A percentile compares a stretch with the other conserved stretches of the same genome.
Evolutionary conservation across 2,888 invertebrate genomes (phyloP).

Genomic region (Drosophila borealis): DNA sequence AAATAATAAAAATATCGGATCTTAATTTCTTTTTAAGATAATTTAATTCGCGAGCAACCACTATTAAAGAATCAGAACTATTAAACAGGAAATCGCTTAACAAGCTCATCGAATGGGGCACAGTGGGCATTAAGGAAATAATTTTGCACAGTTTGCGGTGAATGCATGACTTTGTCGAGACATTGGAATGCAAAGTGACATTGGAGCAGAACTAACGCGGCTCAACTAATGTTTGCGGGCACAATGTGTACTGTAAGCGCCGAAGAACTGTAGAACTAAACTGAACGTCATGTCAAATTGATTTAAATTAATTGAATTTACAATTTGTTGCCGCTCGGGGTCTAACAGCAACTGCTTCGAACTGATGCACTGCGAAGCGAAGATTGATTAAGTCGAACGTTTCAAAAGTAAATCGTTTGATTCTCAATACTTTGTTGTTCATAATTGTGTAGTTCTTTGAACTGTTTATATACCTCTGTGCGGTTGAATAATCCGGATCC

Average conservation of each 20-base stretch:
- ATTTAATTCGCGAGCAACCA: too few species aligned
- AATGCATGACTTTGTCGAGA: background rate
- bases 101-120: slow-evolving; percentile 4
- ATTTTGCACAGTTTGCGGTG: too few species aligned
- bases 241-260: background rate
- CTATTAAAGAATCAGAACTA: too few species aligned
- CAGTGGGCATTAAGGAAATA: background rate
- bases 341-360: slow-evolving; percentile 40
- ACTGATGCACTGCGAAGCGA: slow-evolving; percentile 10
- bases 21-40: too few species aligned
- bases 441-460: background rate
- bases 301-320: slow-evolving; percentile 66
- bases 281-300: slow-evolving; percentile 43
- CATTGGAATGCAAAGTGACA: background rate
- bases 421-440: background rate
- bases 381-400: slow-evolving; percentile 32
- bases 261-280: slow-evolving; percentile 14
- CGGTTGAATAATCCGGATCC: slow-evolving; percentile 53
- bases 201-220: background rate
- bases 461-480: slow-evolving; percentile 49
- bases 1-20: too few species aligned
- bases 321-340: slow-evolving; percentile 28
- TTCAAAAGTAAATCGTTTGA: slow-evolving; percentile 16
- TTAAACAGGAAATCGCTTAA: background rate
- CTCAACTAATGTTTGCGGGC: slow-evolving; percentile 1